Evolutionary conservation across 2,113 vertebrate species (phyloP).

Genomic region (Cacatua alba): DNA sequence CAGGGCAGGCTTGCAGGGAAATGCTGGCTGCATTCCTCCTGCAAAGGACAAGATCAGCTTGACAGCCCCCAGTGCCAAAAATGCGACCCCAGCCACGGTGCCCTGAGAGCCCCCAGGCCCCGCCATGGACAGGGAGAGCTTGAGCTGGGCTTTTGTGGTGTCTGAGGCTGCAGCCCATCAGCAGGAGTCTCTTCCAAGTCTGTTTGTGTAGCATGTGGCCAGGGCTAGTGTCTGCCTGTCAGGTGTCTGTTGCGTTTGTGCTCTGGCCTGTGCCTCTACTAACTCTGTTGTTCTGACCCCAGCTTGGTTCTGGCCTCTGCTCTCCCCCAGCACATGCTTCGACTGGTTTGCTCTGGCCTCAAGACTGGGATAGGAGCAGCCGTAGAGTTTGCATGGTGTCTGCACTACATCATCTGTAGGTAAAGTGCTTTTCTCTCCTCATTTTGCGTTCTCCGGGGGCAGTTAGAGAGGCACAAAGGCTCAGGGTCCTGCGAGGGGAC

Average conservation of each 20-base stretch:
- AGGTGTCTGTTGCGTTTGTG: background rate
- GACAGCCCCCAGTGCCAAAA: background rate
- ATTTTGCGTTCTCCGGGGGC: background rate
- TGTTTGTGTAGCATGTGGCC: background rate
- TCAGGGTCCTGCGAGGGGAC: accelerated
- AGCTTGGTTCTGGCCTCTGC: slow-evolving; percentile 83
- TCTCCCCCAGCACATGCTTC: slow-evolving; percentile 82
- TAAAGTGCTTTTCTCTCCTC: slow-evolving; percentile 37
- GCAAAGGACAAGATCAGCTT: background rate
- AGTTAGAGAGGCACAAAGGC: background rate
- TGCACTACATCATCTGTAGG: slow-evolving; percentile 92
- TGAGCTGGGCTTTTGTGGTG: background rate
- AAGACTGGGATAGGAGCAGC: slow-evolving; percentile 80
- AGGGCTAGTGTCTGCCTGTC: background rate
- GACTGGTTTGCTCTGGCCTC: slow-evolving; percentile 76
- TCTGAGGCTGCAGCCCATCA: background rate
- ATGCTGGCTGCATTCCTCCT: background rate
- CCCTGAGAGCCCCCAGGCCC: background rate
- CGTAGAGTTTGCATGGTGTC: slow-evolving; percentile 93
- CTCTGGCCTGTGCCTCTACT: background rate
- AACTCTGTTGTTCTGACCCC: slow-evolving; percentile 13
- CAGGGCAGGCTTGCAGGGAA: background rate
- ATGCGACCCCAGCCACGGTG: background rate
- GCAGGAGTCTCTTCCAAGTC: background rate
- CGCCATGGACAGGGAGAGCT: background rate